Base-by-base conservation (phyloP, 2,888 invertebrate genomes). In the Prosapia bicincta region DNA sequence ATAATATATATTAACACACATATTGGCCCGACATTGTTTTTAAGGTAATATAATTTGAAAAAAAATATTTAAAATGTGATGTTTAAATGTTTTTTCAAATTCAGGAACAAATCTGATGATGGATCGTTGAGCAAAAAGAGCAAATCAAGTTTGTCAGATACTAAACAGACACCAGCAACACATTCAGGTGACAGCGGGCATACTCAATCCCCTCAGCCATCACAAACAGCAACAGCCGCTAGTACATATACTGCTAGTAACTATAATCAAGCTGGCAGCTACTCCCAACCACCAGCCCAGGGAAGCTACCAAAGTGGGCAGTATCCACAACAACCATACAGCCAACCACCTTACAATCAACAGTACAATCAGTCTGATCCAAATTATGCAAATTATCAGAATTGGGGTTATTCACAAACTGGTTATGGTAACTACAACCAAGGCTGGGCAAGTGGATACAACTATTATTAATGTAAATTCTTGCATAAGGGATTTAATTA, bases 361-460 rank as follows among this genome's bases (percentile, higher is more conserved):
- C 84, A 85, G 75, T 85, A 86, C 79, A 86, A 87, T 28, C 88
- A 88, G 80, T 88, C 89, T 75, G 85, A 86, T 43, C 88, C 88
- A 81, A 86, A 88, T 72, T 87, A 88, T 77, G 89, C 89, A 80
- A 85, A 86, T 78, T 89, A 89, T 80, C 89, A 88, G 82, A 88
- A 88, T 80, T 89, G 89, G 89, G 88, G 88, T 78, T 87, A 87
- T 79, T 88, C 88, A 24, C 88, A 89, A 76, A 86, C 88, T 0
- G 85, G 86, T 71, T 88, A 89, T 80, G 84, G 87, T 72, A 86
- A 87, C 32, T 89, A 89, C 79, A 88, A 88, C 78, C 89, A 90
- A 80, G 81, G 81, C 32, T 90, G 89, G 89, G 20, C 54, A 2
- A 87, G 89, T 71, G 87, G 88, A 65, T 89, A 89, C 78, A 84